Evolutionary conservation across 2,797 vertebrate genomes (phyloP), one percentile per base, ranked within the genome.

Genomic region (Sarcophilus harrisii): DNA sequence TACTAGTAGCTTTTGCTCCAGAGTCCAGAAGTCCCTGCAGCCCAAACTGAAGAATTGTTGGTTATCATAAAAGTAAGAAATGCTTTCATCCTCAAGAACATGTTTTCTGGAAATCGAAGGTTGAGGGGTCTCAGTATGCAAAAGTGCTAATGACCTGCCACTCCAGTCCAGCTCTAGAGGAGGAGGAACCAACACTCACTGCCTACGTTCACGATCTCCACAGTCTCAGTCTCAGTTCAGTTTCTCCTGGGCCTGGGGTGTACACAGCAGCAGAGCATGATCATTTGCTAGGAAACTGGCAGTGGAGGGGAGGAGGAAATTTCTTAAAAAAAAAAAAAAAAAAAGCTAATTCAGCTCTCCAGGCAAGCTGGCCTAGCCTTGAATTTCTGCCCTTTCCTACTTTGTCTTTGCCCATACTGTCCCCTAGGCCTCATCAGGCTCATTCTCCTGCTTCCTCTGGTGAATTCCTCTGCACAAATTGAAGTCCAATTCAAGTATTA

Each of bases 1-100:
- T 57, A 54, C 54, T 58, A 93, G 92, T 27, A 96, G 73, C n/a
- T 96, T 97, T 95, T 90, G 95, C 59, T 94, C 59, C 73, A 89
- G 30, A 95, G 66, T 73, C 54, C 94, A 96, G n/a, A 29, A 94
- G 92, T n/a, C 93, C 96, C 91, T 92, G 55, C 94, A 89, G 92
- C 92, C 52, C 59, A 96, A 94, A 58, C 32, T 73, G 54, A 57
- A 18, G 57, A 93, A 92, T 18, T 73, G 21, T 49, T 92, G 93
- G 89, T 81, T 62, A 1, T 45, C 73, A 92, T 49, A 58, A 52
- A 10, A 87, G 95, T 91, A 95, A 92, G 93, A 95, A 95, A 95
- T 81, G 93, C 12, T 95, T 54, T 92, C 54, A 90, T 52, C 38
- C 38, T 21, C 95, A 96, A 93, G 94, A 96, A 92, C 94, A 95